Percentiles rank a stretch among this genome's conserved stretches.
Evolutionary conservation across 2,888 invertebrate genomes (phyloP).

Genomic region (Limnephilus marmoratus): DNA sequence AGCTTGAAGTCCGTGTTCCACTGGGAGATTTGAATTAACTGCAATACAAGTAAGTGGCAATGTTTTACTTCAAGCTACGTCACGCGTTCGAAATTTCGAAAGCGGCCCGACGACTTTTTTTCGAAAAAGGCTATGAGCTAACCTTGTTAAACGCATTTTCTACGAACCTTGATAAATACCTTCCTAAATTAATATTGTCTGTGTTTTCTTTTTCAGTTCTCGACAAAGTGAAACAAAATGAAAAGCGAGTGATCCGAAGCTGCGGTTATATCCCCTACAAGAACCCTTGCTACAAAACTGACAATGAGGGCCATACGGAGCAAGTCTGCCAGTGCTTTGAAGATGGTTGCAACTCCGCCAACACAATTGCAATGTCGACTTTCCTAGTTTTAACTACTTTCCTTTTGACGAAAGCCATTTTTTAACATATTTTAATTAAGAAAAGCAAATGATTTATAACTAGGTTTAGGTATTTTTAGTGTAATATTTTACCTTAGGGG

Average conservation of each 20-base stretch:
- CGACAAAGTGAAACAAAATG: conserved; percentile 70
- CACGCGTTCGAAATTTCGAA: no score
- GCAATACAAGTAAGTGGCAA: no score
- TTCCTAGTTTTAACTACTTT: background rate
- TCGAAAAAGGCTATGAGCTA: no score
- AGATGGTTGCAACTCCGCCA: conserved; percentile 76
- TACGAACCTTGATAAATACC: background rate
- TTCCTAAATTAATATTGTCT: background rate
- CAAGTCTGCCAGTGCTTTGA: conserved; percentile 74
- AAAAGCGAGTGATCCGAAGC: conserved; percentile 76
- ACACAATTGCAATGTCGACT: conserved; percentile 67
- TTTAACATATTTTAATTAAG: background rate
- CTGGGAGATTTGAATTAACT: no score
- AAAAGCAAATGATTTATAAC: background rate
- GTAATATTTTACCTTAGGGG: no score
- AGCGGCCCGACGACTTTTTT: no score
- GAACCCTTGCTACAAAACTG: conserved; percentile 73
- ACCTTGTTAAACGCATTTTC: no score
- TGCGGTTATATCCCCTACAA: conserved; percentile 80
- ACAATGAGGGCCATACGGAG: conserved; percentile 76
- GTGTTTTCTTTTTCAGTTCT: conserved; percentile 69
- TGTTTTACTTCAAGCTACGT: no score
- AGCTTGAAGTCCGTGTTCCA: no score
- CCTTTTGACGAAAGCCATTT: background rate
- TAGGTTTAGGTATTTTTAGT: background rate